Conservation (phyloP, 2,113 vertebrate species). For the Chionis minor region DNA sequence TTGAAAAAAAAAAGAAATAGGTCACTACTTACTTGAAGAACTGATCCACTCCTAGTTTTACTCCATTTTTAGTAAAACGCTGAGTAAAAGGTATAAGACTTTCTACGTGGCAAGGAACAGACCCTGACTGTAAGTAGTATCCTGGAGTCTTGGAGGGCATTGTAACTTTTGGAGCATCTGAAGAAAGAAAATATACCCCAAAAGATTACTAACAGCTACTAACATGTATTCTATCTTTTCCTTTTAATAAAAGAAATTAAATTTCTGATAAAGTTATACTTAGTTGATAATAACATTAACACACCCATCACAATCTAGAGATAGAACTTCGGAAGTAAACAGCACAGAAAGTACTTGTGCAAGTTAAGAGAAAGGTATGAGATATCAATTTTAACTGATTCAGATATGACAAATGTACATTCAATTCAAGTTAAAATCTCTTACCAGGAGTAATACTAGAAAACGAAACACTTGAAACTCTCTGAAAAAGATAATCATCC, state of each 20-base stretch:
- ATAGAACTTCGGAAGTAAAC: neutral
- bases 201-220: neutral
- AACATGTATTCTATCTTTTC: neutral
- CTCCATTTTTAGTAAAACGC: constrained; percentile 85
- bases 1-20: neutral
- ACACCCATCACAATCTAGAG: neutral
- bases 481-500: constrained; percentile 88
- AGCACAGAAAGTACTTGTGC: neutral
- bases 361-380: neutral
- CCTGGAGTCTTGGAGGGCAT: constrained; percentile 87
- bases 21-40: constrained; percentile 83
- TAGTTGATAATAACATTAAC: neutral
- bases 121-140: constrained; percentile 89
- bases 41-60: constrained; percentile 85
- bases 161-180: constrained; percentile 86
- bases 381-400: neutral
- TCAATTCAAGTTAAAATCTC: neutral
- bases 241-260: neutral
- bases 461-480: constrained; percentile 94
- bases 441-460: constrained; percentile 91
- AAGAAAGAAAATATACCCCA: constrained; percentile 15
- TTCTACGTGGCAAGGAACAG: constrained; percentile 83
- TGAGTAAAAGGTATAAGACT: constrained; percentile 92
- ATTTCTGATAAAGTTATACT: neutral
- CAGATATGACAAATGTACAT: neutral